Evolutionary conservation across 2,797 vertebrate genomes (phyloP).

Genomic region (Mormyrus proboscirostris): DNA sequence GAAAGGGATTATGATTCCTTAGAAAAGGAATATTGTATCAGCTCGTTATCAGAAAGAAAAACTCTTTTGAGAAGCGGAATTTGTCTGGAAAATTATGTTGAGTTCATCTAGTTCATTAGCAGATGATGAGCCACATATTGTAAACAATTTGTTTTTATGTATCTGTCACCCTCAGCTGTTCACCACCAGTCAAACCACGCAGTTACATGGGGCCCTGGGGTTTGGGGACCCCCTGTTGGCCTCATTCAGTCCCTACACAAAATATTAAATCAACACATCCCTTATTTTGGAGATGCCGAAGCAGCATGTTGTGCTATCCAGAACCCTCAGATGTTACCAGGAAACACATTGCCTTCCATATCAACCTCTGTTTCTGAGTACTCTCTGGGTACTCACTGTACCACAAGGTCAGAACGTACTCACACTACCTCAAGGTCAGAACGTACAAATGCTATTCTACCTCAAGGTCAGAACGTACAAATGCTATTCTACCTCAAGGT

Average conservation of each 20-base stretch:
- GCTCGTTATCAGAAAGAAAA: background rate
- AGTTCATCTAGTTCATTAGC: background rate
- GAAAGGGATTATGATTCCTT: conserved; percentile 22
- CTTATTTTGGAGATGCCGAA: background rate
- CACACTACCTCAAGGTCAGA: no score
- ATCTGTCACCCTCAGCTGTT: background rate
- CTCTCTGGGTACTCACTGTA: background rate
- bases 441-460: no score
- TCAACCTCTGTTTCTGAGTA: background rate
- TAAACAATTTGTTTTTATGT: background rate
- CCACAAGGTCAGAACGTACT: background rate
- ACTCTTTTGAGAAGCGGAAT: background rate
- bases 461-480: no score
- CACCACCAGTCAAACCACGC: background rate
- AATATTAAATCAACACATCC: background rate
- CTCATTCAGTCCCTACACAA: background rate
- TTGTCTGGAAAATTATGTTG: background rate
- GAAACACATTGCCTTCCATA: background rate
- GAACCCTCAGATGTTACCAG: background rate
- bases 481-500: no score
- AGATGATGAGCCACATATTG: background rate
- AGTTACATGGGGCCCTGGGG: background rate
- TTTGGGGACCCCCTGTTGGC: background rate
- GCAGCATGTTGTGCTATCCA: background rate
- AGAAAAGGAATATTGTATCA: background rate